These are phyloP conservation scores for Apteryx mantelli DNA, from an alignment of 2,113 vertebrate genomes.

Conservation along the genomic window DNA sequence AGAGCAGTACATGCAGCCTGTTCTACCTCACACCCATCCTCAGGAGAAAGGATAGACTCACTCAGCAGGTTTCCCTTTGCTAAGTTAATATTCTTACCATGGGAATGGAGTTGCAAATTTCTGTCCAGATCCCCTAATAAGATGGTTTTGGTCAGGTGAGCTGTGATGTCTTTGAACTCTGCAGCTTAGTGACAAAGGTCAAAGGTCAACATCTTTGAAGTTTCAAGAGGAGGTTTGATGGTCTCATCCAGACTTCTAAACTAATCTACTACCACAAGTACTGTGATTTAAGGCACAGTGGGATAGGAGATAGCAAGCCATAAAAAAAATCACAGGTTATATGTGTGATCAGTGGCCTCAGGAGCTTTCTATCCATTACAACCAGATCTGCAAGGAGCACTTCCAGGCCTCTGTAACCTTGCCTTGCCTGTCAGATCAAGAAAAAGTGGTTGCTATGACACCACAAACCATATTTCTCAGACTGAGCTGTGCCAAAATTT, in stretches of 20 bases:
- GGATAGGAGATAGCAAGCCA: not conserved
- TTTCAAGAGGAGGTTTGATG: not conserved
- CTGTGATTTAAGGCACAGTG: not conserved
- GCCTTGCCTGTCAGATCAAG: conserved; percentile 35
- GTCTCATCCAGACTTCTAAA: not conserved
- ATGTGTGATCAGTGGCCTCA: not conserved
- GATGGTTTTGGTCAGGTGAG: not conserved
- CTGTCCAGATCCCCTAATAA: not conserved
- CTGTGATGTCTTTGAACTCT: not conserved
- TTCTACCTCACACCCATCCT: not conserved
- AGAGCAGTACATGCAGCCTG: fast-evolving
- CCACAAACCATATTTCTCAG: conserved; percentile 48
- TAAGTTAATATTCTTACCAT: not conserved
- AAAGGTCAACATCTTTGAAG: not conserved
- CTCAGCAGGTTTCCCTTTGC: not conserved
- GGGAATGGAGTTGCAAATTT: not conserved
- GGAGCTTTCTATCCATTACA: not conserved
- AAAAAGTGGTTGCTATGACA: conserved; percentile 55
- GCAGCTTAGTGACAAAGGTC: not conserved
- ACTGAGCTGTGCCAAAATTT: conserved; percentile 58
- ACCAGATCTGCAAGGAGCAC: not conserved
- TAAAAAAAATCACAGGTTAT: not conserved
- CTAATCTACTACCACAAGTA: not conserved
- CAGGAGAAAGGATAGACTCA: not conserved
- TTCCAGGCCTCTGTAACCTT: conserved; percentile 16